Evolutionary conservation across 1,140 invertebrate species (phyloP), one percentile per base, ranked within the genome.

Genomic region (Drosophila lowei): DNA sequence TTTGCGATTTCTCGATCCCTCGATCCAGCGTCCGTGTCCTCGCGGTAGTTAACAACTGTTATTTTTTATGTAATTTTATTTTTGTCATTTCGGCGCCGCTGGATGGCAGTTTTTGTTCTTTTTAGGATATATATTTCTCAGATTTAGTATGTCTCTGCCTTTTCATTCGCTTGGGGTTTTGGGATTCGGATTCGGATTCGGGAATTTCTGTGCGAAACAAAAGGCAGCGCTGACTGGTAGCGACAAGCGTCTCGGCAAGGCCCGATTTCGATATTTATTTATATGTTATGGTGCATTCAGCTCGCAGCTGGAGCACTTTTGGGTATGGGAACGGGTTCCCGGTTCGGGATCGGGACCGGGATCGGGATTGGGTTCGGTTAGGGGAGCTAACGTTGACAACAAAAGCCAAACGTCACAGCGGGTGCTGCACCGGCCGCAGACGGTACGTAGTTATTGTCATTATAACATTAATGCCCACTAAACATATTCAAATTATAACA

Each of bases 401-500:
- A 86, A 86, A 86, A 88, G 81, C 73, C 83, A 81, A 86, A 81
- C 65, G 74, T 81, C 81, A 88, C 81, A 88, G 81, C 81, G 83
- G 81, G 83, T 81, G 77, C 57, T 81, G 84, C 75, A 61, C 54
- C 65, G 61, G 79, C 59, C 79, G 53, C 70, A 88, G 75, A 78
- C 79, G 67, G 72, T 60, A 79, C 83, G 83, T 83, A 88, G 83
- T 89, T 88, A 89, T 88, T 88, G 83, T 88, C 83, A 88, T 88
- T 88, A 88, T 88, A 88, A 88, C 83, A 88, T 88, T 88, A 88
- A 88, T 88, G 84, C 83, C 83, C 83, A 88, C 83, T 88, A 88
- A 88, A 88, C 84, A 88, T 88, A 88, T 88, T 88, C 83, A 88
- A 88, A 88, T 88, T 88, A 88, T 88, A 88, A 89, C 79, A 88